Conservation (phyloP, 2,113 vertebrate species). For the Ursus arctos region DNA sequence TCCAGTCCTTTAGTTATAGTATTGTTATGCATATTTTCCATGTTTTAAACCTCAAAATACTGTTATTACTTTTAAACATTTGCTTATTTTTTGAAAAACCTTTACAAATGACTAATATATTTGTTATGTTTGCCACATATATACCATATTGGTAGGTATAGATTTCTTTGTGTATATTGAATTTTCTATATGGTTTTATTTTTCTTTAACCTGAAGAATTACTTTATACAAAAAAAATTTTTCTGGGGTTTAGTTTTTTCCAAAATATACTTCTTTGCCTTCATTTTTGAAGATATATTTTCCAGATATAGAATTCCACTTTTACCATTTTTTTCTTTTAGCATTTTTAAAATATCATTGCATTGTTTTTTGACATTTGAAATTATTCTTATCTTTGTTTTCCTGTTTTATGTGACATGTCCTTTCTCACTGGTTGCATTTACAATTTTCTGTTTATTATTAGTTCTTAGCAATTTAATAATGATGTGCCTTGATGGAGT, state of each 20-base stretch:
- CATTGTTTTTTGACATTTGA: slow-evolving; percentile 2
- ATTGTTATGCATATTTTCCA: not conserved
- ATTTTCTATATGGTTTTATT: slow-evolving; percentile 23
- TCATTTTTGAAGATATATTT: not conserved
- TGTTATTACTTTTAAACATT: slow-evolving; percentile 23
- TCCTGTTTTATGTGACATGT: not conserved
- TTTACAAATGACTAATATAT: slow-evolving; percentile 42
- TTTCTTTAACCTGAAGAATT: not conserved
- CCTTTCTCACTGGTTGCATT: not conserved
- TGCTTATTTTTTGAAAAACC: not conserved
- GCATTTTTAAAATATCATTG: not conserved
- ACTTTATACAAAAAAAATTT: not conserved
- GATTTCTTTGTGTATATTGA: not conserved
- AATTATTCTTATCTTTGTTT: slow-evolving; percentile 34
- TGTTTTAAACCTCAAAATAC: not conserved
- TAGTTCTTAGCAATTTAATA: not conserved
- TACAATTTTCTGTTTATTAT: not conserved
- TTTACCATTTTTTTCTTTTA: slow-evolving; percentile 27
- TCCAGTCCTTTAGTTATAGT: not conserved
- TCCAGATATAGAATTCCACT: not conserved
- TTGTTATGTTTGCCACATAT: not conserved
- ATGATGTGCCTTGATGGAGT: not conserved
- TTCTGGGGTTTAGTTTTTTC: not conserved
- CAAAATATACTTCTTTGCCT: not conserved
- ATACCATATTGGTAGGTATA: not conserved